Evolutionary conservation across 2,113 vertebrate species (phyloP).

Genomic region (Rissa tridactyla): DNA sequence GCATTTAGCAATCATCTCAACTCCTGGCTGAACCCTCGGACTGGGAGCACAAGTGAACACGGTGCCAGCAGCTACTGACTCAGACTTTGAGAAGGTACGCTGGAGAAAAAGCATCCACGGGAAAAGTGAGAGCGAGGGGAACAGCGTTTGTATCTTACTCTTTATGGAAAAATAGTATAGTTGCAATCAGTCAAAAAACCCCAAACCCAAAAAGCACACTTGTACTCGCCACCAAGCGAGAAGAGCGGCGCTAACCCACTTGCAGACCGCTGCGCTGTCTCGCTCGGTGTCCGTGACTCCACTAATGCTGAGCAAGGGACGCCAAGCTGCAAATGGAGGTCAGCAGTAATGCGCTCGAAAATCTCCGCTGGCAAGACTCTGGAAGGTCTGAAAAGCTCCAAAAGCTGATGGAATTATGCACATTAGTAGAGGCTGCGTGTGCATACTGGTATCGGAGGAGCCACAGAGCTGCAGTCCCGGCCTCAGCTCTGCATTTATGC

Average conservation of each 20-base stretch:
- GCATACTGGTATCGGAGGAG: accelerated
- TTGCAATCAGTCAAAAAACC: neutral
- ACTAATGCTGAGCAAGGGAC: accelerated
- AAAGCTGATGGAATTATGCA: accelerated
- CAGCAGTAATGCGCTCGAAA: neutral
- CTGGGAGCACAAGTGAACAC: neutral
- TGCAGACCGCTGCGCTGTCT: accelerated
- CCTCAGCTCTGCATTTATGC: accelerated
- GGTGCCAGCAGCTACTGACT: constrained; percentile 57
- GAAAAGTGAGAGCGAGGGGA: neutral
- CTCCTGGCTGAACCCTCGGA: constrained; percentile 62
- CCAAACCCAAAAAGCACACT: neutral
- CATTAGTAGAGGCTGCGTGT: accelerated
- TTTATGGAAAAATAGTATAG: accelerated
- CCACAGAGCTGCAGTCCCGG: neutral
- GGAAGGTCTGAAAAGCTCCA: neutral
- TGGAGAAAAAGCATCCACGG: constrained; percentile 35
- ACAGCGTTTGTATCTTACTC: accelerated
- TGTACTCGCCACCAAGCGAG: accelerated
- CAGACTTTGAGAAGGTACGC: neutral
- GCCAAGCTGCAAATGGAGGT: neutral
- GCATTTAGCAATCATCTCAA: constrained; percentile 14
- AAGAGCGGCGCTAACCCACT: neutral
- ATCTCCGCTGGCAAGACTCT: neutral
- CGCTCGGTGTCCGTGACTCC: accelerated